A percentile compares a stretch with the other conserved stretches of the same genome.
Evolutionary conservation across 2,797 vertebrate species (phyloP).

Genomic region (Luscinia luscinia): DNA sequence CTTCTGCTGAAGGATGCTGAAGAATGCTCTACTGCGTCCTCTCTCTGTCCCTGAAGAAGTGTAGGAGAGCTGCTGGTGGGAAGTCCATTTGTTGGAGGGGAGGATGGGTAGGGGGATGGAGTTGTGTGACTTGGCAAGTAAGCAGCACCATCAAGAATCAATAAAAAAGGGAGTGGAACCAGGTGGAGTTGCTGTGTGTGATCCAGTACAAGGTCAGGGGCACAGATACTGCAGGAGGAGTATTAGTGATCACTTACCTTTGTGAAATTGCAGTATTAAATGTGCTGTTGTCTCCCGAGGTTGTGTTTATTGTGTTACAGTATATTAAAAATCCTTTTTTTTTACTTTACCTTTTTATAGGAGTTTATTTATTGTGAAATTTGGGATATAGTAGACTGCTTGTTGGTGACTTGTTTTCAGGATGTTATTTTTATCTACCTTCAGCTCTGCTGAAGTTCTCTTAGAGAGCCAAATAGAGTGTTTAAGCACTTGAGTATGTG

Average conservation of each 20-base stretch:
- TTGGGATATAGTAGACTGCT: neutral
- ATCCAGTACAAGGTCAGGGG: neutral
- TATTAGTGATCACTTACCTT: neutral
- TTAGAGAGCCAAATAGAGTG: neutral
- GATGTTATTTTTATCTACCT: neutral
- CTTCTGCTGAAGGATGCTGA: neutral
- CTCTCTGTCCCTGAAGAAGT: neutral
- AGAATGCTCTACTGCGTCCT: neutral
- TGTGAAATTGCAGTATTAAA: neutral
- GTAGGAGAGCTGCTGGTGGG: neutral
- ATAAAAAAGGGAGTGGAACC: neutral
- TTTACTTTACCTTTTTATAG: neutral
- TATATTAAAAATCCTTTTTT: neutral
- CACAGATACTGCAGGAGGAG: neutral
- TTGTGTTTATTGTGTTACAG: neutral
- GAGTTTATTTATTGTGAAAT: neutral
- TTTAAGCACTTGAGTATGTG: neutral
- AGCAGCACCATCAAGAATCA: fast-evolving
- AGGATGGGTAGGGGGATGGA: neutral
- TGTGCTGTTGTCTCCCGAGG: neutral
- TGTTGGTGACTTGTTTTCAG: neutral
- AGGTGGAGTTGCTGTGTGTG: neutral
- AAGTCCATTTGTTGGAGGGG: neutral
- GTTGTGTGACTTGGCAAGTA: neutral
- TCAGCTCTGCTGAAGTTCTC: neutral